A percentile compares a stretch with the other conserved stretches of the same genome.
These are phyloP conservation scores for Agrilus planipennis DNA, from an alignment of 1,140 invertebrate species.

Conservation along the genomic window DNA sequence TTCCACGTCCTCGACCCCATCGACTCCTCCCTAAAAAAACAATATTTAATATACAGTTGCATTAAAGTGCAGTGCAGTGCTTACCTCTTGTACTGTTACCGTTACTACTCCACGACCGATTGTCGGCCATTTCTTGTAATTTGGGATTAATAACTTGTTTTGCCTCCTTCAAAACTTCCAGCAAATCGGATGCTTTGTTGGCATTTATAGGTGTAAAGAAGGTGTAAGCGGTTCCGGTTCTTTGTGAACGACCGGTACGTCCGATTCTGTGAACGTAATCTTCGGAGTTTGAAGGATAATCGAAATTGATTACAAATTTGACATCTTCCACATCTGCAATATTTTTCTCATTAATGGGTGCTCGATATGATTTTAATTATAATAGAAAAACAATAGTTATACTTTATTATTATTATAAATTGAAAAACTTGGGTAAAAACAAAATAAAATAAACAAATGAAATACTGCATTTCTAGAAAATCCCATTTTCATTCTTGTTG, in stretches of 20 bases:
- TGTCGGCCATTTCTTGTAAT: constrained; percentile 49
- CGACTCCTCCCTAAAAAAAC: constrained; percentile 21
- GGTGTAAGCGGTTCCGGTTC: constrained; percentile 96
- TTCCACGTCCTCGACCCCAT: constrained; percentile 21
- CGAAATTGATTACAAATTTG: constrained; percentile 99
- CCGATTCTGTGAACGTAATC: constrained; percentile 99
- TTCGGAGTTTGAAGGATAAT: constrained; percentile 97
- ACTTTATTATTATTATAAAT: no score
- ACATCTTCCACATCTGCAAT: constrained; percentile 97
- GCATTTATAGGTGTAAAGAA: constrained; percentile 92
- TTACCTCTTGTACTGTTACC: constrained; percentile 18
- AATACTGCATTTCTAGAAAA: no score
- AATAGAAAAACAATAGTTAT: no score
- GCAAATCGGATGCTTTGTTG: constrained; percentile 85
- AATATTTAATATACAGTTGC: neutral
- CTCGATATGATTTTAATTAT: constrained; percentile 1
- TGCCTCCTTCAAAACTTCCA: constrained; percentile 86
- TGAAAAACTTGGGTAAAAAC: no score
- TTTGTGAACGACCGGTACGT: constrained; percentile 87
- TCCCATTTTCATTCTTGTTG: no score
- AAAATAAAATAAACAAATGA: no score
- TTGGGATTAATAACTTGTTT: constrained; percentile 82
- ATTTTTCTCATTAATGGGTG: constrained; percentile 8
- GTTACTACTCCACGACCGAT: constrained; percentile 22
- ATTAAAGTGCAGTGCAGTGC: neutral